A percentile compares a stretch with the other conserved stretches of the same genome.
These are phyloP conservation scores for Aphyosemion australe DNA, from an alignment of 2,113 vertebrate species.

Conservation along the genomic window DNA sequence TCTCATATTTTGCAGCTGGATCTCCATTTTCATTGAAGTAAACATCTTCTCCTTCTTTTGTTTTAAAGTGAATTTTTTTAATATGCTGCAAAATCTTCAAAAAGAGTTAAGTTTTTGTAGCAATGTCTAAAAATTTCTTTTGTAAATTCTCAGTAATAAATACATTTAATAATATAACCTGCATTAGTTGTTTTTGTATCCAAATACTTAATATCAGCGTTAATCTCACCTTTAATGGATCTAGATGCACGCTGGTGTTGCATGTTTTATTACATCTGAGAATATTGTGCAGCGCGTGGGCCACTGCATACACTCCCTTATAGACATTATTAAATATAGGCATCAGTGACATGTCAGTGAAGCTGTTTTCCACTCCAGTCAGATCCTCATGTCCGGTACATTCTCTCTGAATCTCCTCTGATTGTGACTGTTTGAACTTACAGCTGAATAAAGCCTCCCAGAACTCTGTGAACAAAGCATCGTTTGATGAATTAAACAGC, in stretches of 20 bases:
- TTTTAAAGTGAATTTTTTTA: slow-evolving; percentile 62
- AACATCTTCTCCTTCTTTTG: slow-evolving; percentile 74
- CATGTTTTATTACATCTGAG: slow-evolving; percentile 67
- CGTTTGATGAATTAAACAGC: slow-evolving; percentile 51
- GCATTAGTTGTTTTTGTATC: too few relatives aligned
- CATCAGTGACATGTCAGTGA: slow-evolving; percentile 78
- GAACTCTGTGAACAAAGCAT: slow-evolving; percentile 65
- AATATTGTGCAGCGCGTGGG: slow-evolving; percentile 68
- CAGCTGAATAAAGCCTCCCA: slow-evolving; percentile 74
- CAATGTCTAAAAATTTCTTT: too few relatives aligned
- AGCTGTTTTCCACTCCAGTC: slow-evolving; percentile 62
- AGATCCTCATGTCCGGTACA: slow-evolving; percentile 73
- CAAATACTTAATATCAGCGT: neutral
- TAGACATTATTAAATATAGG: slow-evolving; percentile 76
- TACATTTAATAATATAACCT: neutral
- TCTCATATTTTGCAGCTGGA: slow-evolving; percentile 75
- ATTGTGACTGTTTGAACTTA: slow-evolving; percentile 28
- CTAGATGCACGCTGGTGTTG: slow-evolving; percentile 30
- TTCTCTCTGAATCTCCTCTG: slow-evolving; percentile 3
- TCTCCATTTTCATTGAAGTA: slow-evolving; percentile 75
- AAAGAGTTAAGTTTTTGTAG: too few relatives aligned
- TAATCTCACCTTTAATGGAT: slow-evolving; percentile 59
- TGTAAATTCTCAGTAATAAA: too few relatives aligned
- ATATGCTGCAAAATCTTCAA: slow-evolving; percentile 69
- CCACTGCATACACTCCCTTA: slow-evolving; percentile 76